Percentiles rank a stretch among this genome's conserved stretches.
phyloP scores from a whole-genome alignment of 2,888 invertebrate genomes.

The Drosophila lutescens region DNA sequence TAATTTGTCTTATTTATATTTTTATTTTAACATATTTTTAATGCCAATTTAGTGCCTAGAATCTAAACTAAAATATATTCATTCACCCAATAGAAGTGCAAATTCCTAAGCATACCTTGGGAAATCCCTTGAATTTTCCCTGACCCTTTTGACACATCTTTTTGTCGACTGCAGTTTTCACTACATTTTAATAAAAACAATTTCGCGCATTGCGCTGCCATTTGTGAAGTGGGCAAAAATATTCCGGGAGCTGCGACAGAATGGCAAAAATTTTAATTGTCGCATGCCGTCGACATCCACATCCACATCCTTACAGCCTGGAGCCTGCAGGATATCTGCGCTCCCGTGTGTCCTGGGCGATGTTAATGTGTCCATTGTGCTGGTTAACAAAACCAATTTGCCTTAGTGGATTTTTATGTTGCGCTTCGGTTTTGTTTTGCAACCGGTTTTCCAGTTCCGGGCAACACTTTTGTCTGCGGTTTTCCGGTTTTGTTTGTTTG shows the following conservation, averaged over 20 bases:
- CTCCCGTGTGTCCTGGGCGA: constrained; percentile 20
- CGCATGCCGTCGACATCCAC: constrained; percentile 14
- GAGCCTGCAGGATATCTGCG: constrained; percentile 24
- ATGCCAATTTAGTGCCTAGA: too few species aligned
- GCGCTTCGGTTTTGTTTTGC: constrained; percentile 32
- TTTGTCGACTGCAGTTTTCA: background rate
- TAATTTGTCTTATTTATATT: too few species aligned
- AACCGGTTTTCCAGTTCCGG: constrained; percentile 25
- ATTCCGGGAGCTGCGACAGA: constrained; percentile 23
- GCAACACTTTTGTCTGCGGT: constrained; percentile 41
- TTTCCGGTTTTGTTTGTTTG: constrained; percentile 40
- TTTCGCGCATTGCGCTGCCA: constrained; percentile 38
- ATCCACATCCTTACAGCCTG: constrained; percentile 5
- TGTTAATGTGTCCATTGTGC: constrained; percentile 63
- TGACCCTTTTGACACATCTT: background rate
- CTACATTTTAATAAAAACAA: constrained; percentile 37
- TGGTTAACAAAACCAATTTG: constrained; percentile 66
- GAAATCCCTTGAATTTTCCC: too few species aligned
- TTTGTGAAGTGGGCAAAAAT: constrained; percentile 18
- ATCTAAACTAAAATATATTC: too few species aligned
- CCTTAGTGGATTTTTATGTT: constrained; percentile 61
- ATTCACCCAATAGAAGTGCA: too few species aligned
- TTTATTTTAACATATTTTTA: too few species aligned
- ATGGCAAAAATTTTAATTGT: constrained; percentile 49
- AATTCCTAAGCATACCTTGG: too few species aligned